Conservation (phyloP, 2,113 vertebrate species). For the Sinocyclocheilus maitianheensis region DNA sequence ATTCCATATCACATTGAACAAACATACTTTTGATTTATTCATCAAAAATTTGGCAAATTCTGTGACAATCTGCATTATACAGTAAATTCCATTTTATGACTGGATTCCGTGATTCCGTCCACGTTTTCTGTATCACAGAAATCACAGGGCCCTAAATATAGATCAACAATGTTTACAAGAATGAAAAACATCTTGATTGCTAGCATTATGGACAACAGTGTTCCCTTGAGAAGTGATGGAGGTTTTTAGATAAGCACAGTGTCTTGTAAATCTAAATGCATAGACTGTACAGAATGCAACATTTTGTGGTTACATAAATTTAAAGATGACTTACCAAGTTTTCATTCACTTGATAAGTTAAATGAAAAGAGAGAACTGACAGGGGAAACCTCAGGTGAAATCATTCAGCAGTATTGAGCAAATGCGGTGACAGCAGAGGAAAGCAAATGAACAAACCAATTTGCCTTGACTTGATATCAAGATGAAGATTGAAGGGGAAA, state of each 20-base stretch:
- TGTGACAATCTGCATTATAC: too few species aligned
- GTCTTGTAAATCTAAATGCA: not conserved
- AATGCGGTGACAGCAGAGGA: not conserved
- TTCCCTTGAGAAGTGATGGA: not conserved
- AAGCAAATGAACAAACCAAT: not conserved
- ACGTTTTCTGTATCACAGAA: too few species aligned
- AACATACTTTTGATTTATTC: too few species aligned
- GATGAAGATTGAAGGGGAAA: conserved; percentile 4
- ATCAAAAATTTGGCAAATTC: too few species aligned
- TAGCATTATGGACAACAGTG: not conserved
- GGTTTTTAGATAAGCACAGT: not conserved
- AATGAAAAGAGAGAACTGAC: conserved; percentile 11
- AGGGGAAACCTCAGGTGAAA: not conserved
- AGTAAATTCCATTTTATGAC: too few species aligned
- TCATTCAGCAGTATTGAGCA: not conserved
- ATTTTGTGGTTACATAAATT: conserved; percentile 1
- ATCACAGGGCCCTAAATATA: not conserved
- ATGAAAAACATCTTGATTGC: not conserved
- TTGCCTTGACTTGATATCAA: conserved; percentile 13
- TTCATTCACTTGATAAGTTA: conserved; percentile 2
- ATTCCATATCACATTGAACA: too few species aligned
- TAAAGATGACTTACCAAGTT: not conserved
- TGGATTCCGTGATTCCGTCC: too few species aligned
- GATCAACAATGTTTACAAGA: not conserved
- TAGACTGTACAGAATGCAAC: not conserved